phyloP scores from a whole-genome alignment of 2,888 invertebrate species.

The Amiota mariae region DNA sequence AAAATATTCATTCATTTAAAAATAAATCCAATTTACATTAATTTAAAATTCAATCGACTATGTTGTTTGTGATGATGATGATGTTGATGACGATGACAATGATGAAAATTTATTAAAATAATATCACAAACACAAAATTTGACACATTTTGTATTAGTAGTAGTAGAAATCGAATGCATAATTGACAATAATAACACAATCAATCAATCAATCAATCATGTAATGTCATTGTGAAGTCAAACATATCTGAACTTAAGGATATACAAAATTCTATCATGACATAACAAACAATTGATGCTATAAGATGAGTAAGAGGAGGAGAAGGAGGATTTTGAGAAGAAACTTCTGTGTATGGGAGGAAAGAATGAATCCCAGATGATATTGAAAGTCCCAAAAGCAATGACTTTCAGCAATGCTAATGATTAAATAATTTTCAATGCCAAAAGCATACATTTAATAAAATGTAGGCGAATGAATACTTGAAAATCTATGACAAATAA shows the following conservation, averaged over 20 bases:
- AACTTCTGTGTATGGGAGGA: too few species aligned
- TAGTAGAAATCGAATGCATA: slow-evolving; percentile 46
- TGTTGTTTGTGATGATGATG: too few species aligned
- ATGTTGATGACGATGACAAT: too few species aligned
- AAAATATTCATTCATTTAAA: background rate
- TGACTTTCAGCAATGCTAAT: slow-evolving; percentile 13
- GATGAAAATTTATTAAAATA: slow-evolving; percentile 25
- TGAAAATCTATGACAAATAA: too few species aligned
- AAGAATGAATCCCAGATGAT: too few species aligned
- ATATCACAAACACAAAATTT: slow-evolving; percentile 10
- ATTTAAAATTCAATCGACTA: background rate
- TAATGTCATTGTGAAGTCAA: slow-evolving; percentile 61
- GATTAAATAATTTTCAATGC: slow-evolving; percentile 24
- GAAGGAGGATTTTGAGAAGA: too few species aligned
- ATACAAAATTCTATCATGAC: background rate
- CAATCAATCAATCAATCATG: slow-evolving; percentile 65
- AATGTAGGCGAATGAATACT: too few species aligned
- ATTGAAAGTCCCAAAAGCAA: too few species aligned
- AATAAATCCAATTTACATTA: slow-evolving; percentile 1
- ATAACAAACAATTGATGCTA: slow-evolving; percentile 14
- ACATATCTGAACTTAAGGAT: slow-evolving; percentile 16
- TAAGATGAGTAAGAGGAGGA: too few species aligned
- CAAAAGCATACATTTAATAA: background rate
- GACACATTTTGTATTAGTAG: background rate
- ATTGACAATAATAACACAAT: slow-evolving; percentile 60